Base-by-base conservation (phyloP, 2,797 vertebrate species). In the Melanotaenia parkinsoni region DNA sequence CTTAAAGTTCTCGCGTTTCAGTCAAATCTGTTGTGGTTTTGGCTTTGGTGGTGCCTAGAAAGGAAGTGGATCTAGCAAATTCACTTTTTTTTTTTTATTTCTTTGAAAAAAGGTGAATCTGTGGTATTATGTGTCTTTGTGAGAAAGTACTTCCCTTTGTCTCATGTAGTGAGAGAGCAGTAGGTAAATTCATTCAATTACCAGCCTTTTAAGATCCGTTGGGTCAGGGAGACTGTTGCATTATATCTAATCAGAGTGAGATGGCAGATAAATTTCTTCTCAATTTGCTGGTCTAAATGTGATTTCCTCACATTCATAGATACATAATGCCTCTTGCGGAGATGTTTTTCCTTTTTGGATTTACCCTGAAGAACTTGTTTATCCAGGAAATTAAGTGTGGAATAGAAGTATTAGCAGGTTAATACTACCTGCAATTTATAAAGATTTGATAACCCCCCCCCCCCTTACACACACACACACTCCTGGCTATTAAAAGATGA, bases 221-320 rank as follows among this genome's bases (percentile, higher is more conserved):
- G 72, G 71, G 76, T 81, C 68, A 86, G 77, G 77, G 72, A 84
- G 84, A 77, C 38, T 16, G 30, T 81, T 77, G 72, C 37, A 75
- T 86, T 80, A 74, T 74, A 85, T 82, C 62, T 58, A 84, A 86
- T 89, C 80, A 82, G 76, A 64, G 63, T 14, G 67, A 77, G 67
- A 72, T 77, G 54, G 72, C 70, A 84, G 73, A 79, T 76, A 59
- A 68, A 79, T 84, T 78, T 87, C 57, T 68, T 75, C 47, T 74
- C 75, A 85, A 84, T 89, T 87, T 85, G 70, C 75, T 69, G 76
- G 70, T 76, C 47, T 79, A 74, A 87, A 89, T 85, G 60, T 64
- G 62, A 82, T 91, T 88, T 84, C 68, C 79, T 79, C 79, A 76
- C 82, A 54, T 73, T 69, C 58, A 72, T 32, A 58, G 75, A 82